Percentiles rank a stretch among this genome's conserved stretches.
Conservation (phyloP, 2,888 invertebrate genomes). For the Euplexia lucipara region DNA sequence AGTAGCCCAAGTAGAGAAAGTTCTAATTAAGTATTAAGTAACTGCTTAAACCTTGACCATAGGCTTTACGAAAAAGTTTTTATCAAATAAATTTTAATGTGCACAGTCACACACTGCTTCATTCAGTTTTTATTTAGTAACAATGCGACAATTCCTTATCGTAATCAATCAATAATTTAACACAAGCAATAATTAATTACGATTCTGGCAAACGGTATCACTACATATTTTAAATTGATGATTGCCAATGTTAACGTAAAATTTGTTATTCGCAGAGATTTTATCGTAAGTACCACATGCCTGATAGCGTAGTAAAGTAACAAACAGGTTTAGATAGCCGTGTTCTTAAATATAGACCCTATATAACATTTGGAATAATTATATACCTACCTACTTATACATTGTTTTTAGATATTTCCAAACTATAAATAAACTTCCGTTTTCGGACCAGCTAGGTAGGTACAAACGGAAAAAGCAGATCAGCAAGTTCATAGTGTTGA, state of each 20-base stretch:
- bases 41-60: too few relatives aligned
- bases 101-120: neutral
- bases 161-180: neutral
- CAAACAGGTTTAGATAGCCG: neutral
- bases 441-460: too few relatives aligned
- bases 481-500: too few relatives aligned
- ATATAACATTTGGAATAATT: neutral
- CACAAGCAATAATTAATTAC: conserved; percentile 18
- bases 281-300: neutral
- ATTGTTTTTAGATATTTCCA: too few relatives aligned
- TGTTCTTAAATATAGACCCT: neutral
- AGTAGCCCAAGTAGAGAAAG: neutral
- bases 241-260: conserved; percentile 7
- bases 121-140: neutral
- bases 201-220: conserved; percentile 16
- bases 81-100: too few relatives aligned
- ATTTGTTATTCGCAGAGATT: neutral
- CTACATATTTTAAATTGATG: neutral
- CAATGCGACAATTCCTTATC: conserved; percentile 3
- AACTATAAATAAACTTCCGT: too few relatives aligned
- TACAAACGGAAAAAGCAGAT: too few relatives aligned
- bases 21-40: conserved; percentile 1
- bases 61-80: too few relatives aligned
- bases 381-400: too few relatives aligned
- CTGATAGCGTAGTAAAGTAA: neutral